phyloP scores from a whole-genome alignment of 2,113 vertebrate species.

The Hiodon tergisus region DNA sequence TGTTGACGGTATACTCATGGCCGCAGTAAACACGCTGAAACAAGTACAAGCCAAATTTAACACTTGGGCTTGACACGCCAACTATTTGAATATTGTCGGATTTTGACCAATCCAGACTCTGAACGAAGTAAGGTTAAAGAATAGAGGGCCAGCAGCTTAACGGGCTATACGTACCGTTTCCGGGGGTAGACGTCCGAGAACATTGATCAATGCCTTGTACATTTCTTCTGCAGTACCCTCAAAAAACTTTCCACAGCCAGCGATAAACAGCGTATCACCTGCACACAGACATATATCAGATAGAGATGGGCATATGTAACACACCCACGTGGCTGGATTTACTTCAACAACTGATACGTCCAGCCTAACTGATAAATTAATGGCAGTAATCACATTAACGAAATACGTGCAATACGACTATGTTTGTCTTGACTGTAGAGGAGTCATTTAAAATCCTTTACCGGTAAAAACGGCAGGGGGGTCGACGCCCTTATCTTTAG shows the following conservation, averaged over 20 bases:
- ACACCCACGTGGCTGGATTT: too few relatives aligned
- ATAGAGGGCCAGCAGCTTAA: too few relatives aligned
- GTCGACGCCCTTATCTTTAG: slow-evolving; percentile 77
- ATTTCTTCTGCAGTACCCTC: slow-evolving; percentile 95
- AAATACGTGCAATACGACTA: too few relatives aligned
- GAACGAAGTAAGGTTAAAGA: too few relatives aligned
- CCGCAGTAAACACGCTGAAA: slow-evolving; percentile 88
- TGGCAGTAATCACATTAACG: not conserved
- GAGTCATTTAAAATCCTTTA: slow-evolving; percentile 43
- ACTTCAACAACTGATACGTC: too few relatives aligned
- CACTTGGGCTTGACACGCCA: too few relatives aligned
- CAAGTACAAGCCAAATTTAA: not conserved
- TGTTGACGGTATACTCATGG: slow-evolving; percentile 95
- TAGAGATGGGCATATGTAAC: too few relatives aligned
- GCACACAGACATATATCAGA: slow-evolving; percentile 11
- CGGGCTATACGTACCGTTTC: slow-evolving; percentile 66
- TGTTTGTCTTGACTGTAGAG: not conserved
- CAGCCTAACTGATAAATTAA: not conserved
- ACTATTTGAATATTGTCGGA: too few relatives aligned
- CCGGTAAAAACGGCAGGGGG: slow-evolving; percentile 92
- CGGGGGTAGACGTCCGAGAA: slow-evolving; percentile 79
- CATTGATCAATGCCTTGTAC: slow-evolving; percentile 84
- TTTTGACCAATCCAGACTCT: too few relatives aligned
- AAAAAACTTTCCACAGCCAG: slow-evolving; percentile 95
- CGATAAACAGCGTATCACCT: slow-evolving; percentile 95